phyloP scores from a whole-genome alignment of 92 coral and sea anemone genomes.

The Parazoanthus darwini region DNA sequence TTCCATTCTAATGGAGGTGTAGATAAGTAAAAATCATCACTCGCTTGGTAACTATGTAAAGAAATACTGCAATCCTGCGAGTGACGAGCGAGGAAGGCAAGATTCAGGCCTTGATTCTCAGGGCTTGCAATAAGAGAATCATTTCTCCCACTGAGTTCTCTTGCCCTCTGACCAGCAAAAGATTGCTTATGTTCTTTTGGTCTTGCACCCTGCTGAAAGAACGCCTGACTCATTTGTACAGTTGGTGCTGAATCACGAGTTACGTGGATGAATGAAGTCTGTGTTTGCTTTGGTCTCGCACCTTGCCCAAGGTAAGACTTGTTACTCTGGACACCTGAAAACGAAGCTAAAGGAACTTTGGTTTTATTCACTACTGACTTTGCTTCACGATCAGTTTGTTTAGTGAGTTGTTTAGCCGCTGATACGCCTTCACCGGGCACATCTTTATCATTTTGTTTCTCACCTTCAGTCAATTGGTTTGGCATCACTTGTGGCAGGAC shows the following conservation, averaged over 20 bases:
- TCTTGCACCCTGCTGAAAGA: not conserved
- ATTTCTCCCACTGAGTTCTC: not conserved
- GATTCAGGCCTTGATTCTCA: not conserved
- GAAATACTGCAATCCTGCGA: constrained; percentile 12
- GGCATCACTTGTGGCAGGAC: no score
- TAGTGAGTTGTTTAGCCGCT: not conserved
- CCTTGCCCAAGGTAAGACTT: not conserved
- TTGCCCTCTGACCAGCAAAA: not conserved
- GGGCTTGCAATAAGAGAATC: not conserved
- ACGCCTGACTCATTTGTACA: not conserved
- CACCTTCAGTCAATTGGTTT: no score
- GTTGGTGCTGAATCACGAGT: not conserved
- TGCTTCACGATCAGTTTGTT: not conserved
- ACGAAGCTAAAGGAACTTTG: not conserved
- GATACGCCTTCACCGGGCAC: not conserved
- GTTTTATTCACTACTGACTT: not conserved
- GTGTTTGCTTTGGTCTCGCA: not conserved
- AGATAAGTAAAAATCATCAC: not conserved
- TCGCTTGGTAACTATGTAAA: not conserved
- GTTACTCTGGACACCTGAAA: not conserved
- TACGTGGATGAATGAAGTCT: not conserved
- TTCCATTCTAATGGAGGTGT: not conserved
- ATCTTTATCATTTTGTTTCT: not conserved
- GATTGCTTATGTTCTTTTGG: not conserved
- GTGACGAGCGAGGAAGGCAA: constrained; percentile 16